Conservation (phyloP, 2,888 invertebrate species). For the Pegoplata infirma region DNA sequence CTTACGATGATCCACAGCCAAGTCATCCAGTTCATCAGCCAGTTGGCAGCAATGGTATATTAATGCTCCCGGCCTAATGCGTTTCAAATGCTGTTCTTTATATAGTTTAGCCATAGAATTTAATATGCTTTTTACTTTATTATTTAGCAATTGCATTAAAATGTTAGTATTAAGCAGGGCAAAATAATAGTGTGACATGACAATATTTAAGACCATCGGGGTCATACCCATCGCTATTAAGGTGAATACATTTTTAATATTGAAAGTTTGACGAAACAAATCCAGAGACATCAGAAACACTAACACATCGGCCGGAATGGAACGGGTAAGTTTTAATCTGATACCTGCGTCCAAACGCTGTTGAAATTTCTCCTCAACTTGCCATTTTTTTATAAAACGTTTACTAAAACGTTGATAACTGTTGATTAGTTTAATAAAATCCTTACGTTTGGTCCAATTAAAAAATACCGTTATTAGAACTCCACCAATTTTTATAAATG, state of each 20-base stretch:
- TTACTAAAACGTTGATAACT: conserved; percentile 1
- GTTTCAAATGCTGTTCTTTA: too few relatives aligned
- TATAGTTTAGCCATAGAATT: not conserved
- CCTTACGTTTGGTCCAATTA: conserved; percentile 27
- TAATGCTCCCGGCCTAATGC: not conserved
- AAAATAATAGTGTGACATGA: conserved; percentile 28
- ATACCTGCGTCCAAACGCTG: not conserved
- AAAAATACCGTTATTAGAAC: not conserved
- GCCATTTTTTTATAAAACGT: not conserved
- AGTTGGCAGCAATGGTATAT: not conserved
- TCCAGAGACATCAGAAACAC: not conserved
- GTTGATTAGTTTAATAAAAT: conserved; percentile 17
- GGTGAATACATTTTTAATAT: conserved; percentile 8
- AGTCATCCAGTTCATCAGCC: conserved; percentile 32
- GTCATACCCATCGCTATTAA: not conserved
- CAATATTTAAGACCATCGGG: conserved; percentile 18
- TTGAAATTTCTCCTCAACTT: not conserved
- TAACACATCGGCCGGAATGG: not conserved
- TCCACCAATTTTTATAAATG: not conserved
- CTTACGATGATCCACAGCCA: not conserved
- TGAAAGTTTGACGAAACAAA: not conserved
- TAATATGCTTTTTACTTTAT: conserved; percentile 24
- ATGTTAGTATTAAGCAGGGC: conserved; percentile 25
- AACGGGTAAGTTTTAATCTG: not conserved
- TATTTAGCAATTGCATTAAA: conserved; percentile 20